Percentiles rank a stretch among this genome's conserved stretches.
Conservation (phyloP, 2,113 vertebrate genomes). For the Laterallus jamaicensis region DNA sequence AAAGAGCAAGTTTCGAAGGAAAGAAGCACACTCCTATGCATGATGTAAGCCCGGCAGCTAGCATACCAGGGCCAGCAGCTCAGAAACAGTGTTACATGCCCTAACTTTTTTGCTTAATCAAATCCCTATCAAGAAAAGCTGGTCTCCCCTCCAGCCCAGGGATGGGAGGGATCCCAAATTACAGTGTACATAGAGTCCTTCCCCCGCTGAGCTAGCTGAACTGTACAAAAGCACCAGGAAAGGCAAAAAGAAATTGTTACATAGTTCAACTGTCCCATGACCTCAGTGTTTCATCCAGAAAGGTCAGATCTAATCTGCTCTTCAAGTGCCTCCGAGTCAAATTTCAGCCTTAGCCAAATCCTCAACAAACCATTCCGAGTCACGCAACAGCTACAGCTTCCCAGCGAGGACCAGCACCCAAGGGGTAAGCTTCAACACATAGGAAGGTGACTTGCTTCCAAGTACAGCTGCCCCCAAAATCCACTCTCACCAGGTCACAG, state of each 20-base stretch:
- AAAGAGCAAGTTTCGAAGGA: not conserved
- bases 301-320: slow-evolving; percentile 37
- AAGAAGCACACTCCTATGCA: not conserved
- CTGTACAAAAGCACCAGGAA: not conserved
- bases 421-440: not conserved
- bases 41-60: not conserved
- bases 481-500: not conserved
- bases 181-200: not conserved
- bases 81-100: not conserved
- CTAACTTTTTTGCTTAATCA: not conserved
- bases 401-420: not conserved
- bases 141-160: not conserved
- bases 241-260: not conserved
- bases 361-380: not conserved
- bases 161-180: slow-evolving; percentile 10
- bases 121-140: not conserved
- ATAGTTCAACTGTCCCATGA: not conserved
- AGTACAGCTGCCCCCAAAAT: not conserved
- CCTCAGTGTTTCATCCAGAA: slow-evolving; percentile 3
- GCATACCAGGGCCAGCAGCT: not conserved
- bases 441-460: not conserved
- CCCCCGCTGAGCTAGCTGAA: not conserved
- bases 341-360: not conserved
- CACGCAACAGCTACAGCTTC: not conserved
- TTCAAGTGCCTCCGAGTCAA: slow-evolving; percentile 16